These are phyloP conservation scores for Heteractis magnifica DNA, from an alignment of 92 coral and sea anemone species.

Conservation along the genomic window DNA sequence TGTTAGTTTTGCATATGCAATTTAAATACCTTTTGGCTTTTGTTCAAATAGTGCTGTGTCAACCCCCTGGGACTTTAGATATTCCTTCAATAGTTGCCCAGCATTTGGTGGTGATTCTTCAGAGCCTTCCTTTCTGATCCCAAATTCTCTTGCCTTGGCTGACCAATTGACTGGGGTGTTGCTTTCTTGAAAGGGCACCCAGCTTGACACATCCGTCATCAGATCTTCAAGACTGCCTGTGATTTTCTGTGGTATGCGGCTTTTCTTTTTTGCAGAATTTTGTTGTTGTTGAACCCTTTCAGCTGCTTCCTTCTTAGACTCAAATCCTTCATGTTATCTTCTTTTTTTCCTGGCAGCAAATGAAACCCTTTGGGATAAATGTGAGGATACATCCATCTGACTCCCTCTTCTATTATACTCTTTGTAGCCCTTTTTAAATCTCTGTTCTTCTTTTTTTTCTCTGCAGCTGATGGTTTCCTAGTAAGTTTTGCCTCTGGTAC, in stretches of 20 bases:
- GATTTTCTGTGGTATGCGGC: constrained; percentile 1
- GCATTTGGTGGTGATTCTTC: constrained; percentile 25
- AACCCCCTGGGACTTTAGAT: constrained; percentile 22
- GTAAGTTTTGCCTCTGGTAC: constrained; percentile 12
- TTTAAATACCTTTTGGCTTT: constrained; percentile 1
- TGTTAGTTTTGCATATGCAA: background rate
- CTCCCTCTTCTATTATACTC: constrained; percentile 6
- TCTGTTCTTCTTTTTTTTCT: constrained; percentile 22
- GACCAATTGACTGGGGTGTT: constrained; percentile 11
- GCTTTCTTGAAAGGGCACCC: background rate
- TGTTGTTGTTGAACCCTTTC: constrained; percentile 3
- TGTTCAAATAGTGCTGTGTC: constrained; percentile 9
- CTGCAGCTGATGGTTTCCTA: constrained; percentile 11
- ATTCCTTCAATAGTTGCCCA: constrained; percentile 32
- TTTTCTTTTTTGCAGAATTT: background rate
- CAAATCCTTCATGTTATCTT: constrained; percentile 22
- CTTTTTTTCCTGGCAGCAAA: constrained; percentile 24
- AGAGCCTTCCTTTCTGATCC: constrained; percentile 19
- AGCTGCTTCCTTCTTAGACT: constrained; percentile 10
- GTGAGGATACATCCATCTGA: constrained; percentile 11
- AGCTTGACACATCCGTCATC: constrained; percentile 5
- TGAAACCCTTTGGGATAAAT: constrained; percentile 10
- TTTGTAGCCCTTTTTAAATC: constrained; percentile 12
- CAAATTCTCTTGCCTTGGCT: constrained; percentile 17
- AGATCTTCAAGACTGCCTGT: constrained; percentile 23